Base-by-base conservation (phyloP, 2,113 vertebrate species). In the Lepisosteus osseus region DNA sequence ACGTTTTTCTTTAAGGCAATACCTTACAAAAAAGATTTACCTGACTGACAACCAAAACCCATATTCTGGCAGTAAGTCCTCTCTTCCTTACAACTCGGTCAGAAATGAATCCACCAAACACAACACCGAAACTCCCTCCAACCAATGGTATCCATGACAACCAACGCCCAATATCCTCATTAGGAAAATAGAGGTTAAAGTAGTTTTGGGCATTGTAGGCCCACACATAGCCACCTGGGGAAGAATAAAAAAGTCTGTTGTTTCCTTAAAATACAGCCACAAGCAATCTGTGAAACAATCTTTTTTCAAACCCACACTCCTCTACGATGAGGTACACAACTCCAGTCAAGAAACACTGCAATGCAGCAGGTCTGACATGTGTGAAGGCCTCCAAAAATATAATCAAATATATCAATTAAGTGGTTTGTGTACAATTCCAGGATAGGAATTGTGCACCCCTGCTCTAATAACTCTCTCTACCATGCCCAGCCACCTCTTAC, bases 141-240 rank as follows among this genome's bases (percentile, higher is more conserved):
- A 68, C 71, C 6, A 73, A 29, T 3, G 71, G 71, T n/a, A 73
- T 73, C 71, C 71, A 73, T 42, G 71, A 73, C 9, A 73, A 57
- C 71, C 71, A 73, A 29, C 65, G 54, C 1, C 71, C 71, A 42
- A 73, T 54, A 13, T 73, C 71, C 15, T 45, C 64, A 15, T 6
- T 29, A 0, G 42, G 56, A 17, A 61, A 66, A 47, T 73, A 73
- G 44, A 67, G n/a, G n/a, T 59, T 73, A 42, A 73, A 73, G 55
- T 67, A 73, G 12, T 45, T 44, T 17, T 73, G 71, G 41, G 65
- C 55, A 9, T 73, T 73, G 65, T 73, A 73, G 43, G 71, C 71
- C 71, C 71, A 73, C 13, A 73, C 71, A 14, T 73, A 73, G 2
- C 71, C 71, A 7, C 65, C 71, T 73, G 43, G 68, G 57, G 59